A percentile compares a stretch with the other conserved stretches of the same genome.
phyloP scores from a whole-genome alignment of 2,797 vertebrate species.

The Phoeniculus purpureus region DNA sequence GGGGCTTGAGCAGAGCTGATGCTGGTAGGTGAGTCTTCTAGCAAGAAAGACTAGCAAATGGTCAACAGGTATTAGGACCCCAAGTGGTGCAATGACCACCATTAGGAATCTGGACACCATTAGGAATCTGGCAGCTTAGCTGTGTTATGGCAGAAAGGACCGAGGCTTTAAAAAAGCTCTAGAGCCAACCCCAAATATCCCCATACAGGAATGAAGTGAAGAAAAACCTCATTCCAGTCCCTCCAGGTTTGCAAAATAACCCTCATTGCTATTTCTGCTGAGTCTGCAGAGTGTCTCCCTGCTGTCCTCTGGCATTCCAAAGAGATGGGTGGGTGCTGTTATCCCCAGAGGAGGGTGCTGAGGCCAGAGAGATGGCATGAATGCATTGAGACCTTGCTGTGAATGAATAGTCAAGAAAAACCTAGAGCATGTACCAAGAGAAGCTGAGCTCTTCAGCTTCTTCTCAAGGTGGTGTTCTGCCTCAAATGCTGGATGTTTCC shows the following conservation, averaged over 20 bases:
- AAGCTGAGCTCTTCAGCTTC: background rate
- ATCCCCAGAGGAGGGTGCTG: background rate
- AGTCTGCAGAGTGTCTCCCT: background rate
- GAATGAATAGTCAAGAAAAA: background rate
- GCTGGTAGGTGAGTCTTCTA: background rate
- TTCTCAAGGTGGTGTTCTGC: background rate
- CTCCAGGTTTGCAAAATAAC: background rate
- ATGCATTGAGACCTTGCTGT: background rate
- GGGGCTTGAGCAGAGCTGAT: background rate
- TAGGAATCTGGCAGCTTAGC: background rate
- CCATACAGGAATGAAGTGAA: background rate
- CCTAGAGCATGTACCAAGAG: background rate
- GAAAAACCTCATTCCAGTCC: background rate
- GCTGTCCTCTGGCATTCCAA: background rate
- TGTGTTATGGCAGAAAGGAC: background rate
- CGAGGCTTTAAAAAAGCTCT: background rate
- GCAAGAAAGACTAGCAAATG: background rate
- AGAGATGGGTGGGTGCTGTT: background rate
- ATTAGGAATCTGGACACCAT: background rate
- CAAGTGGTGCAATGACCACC: background rate
- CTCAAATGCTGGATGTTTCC: background rate
- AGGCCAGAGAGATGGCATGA: background rate
- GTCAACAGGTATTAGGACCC: background rate
- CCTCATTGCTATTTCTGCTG: background rate
- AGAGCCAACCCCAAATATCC: background rate